Conservation (phyloP, 2,797 vertebrate genomes). For the Buphagus erythrorhynchus region DNA sequence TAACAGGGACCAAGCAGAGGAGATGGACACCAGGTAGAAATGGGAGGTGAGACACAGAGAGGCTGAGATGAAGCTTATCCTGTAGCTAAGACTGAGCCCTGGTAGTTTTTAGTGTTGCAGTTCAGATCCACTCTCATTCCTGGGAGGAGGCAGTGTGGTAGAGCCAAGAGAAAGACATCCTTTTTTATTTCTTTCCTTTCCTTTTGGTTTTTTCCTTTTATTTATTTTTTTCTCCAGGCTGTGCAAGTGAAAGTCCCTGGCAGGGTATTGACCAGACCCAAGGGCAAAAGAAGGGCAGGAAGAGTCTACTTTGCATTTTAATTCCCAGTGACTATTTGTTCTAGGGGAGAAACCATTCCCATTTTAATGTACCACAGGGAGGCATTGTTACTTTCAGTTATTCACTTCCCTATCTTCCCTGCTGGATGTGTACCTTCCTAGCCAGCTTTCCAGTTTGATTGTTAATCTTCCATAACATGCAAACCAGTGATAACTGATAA, state of each 20-base stretch:
- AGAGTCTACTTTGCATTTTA: background rate
- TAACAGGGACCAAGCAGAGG: background rate
- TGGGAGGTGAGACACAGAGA: background rate
- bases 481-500: background rate
- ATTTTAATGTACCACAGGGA: background rate
- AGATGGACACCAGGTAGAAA: background rate
- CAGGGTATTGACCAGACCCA: background rate
- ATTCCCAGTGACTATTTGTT: background rate
- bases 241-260: background rate
- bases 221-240: background rate
- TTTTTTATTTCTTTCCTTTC: background rate
- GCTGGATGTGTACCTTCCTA: background rate
- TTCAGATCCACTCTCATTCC: background rate
- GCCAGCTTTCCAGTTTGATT: background rate
- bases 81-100: background rate
- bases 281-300: background rate
- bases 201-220: background rate
- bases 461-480: background rate
- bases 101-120: background rate
- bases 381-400: background rate
- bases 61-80: background rate
- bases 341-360: background rate
- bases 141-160: background rate
- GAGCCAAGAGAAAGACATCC: background rate
- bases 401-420: background rate